A percentile compares a stretch with the other conserved stretches of the same genome.
Evolutionary conservation across 2,888 invertebrate species (phyloP).

Genomic region (Andrena hattorfiana): DNA sequence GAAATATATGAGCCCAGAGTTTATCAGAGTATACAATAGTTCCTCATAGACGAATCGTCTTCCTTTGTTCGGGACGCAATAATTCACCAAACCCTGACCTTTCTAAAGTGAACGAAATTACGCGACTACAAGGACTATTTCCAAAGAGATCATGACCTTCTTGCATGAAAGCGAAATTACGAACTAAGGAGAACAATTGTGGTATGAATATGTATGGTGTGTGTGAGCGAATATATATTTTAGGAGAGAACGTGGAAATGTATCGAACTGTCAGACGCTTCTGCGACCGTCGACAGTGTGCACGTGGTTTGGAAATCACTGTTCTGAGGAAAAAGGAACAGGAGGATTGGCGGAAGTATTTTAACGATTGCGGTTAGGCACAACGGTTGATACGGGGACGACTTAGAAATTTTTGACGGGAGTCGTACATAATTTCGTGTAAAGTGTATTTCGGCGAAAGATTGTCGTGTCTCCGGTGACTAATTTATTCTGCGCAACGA

Average conservation of each 20-base stretch:
- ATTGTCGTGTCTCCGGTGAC: slow-evolving; percentile 21
- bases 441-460: slow-evolving; percentile 31
- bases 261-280: slow-evolving; percentile 1
- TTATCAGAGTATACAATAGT: slow-evolving; percentile 37
- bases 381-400: not conserved
- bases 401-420: not conserved
- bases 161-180: not conserved
- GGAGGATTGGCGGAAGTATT: not conserved
- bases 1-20: slow-evolving; percentile 30
- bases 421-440: slow-evolving; percentile 1
- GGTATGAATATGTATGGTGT: not conserved
- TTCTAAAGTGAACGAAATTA: not conserved
- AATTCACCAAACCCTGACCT: not conserved
- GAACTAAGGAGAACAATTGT: not conserved
- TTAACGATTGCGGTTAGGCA: not conserved
- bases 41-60: slow-evolving; percentile 8
- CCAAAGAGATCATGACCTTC: not conserved
- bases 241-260: not conserved
- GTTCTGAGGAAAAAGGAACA: slow-evolving; percentile 7
- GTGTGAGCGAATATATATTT: not conserved
- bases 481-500: slow-evolving; percentile 55
- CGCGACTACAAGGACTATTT: not conserved
- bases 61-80: not conserved
- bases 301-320: slow-evolving; percentile 32
- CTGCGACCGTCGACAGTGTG: not conserved